Base-by-base conservation (phyloP, 2,888 invertebrate species). In the Ophraella communa region DNA sequence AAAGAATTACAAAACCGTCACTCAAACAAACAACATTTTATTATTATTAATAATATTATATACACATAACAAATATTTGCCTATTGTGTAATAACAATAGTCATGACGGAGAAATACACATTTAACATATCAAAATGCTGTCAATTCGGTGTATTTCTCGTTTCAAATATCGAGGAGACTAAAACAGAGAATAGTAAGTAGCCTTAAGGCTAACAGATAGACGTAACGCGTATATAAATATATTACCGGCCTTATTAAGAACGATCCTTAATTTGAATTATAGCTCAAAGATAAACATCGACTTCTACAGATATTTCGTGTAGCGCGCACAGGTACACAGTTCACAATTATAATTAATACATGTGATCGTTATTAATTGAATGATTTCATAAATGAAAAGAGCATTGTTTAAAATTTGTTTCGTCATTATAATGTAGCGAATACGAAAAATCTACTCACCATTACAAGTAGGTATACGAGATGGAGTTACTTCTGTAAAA, bases 251-350 rank as follows among this genome's bases (percentile, higher is more conserved):
- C 55, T 55, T 56, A 56, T 64, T 64, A 59, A 45, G 49, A 59
- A 59, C 59, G 55, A 64, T 64, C 59, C 58, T 59, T 49, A 55
- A 64, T 64, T 64, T 64, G 64, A 64, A 52, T 59, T 64, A 64
- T 59, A 23, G 64, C 54, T 47, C 59, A 59, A 59, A 64, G 64
- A 59, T 64, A 55, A 27, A 49, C n/a, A 45, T 45, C 56, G 56
- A 56, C 45, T 56, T 56, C 56, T 56, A 56, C 23, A 44, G 56
- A 56, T 56, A 56, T 56, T 27, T 45, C 56, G 45, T 45, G 20
- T n/a, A 17, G 56, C 24, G 27, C n/a, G 27, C 44, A 56, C 56
- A 56, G 56, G 56, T 56, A 56, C 56, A 56, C 27, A 56, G 45
- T 45, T 56, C 56, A 56, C 23, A 23, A n/a, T 45, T 45, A 27